These are phyloP conservation scores for Danaus melanippus DNA, from an alignment of 1,140 invertebrate species.

Conservation along the genomic window DNA sequence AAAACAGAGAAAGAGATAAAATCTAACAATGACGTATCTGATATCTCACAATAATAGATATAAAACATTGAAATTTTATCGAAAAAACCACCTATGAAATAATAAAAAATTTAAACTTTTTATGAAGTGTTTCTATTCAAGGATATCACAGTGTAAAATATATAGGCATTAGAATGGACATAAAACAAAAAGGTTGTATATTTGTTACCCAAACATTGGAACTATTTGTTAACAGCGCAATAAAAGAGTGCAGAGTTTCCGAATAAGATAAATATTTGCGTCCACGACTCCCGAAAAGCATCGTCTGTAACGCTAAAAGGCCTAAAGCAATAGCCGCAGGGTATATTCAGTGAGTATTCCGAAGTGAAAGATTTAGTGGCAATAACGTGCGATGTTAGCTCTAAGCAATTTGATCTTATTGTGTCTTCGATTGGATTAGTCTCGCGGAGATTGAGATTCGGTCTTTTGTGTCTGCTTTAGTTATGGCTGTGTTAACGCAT, in stretches of 20 bases:
- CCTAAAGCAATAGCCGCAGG: constrained; percentile 44
- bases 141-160: background rate
- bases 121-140: constrained; percentile 1
- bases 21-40: no score
- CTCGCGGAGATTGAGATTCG: constrained; percentile 23
- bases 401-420: constrained; percentile 54
- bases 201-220: constrained; percentile 19
- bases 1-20: no score
- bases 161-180: background rate
- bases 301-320: constrained; percentile 44
- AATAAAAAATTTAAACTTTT: background rate
- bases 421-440: constrained; percentile 60
- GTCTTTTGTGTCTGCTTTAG: constrained; percentile 12
- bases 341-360: constrained; percentile 30
- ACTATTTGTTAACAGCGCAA: constrained; percentile 50
- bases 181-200: constrained; percentile 6
- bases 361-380: constrained; percentile 63
- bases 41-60: no score
- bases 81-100: no score
- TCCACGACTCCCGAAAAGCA: constrained; percentile 24
- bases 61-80: no score
- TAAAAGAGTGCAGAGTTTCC: constrained; percentile 37
- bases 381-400: constrained; percentile 58
- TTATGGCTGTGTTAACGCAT: no score
- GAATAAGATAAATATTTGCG: constrained; percentile 50